Conservation (phyloP, 2,797 vertebrate species). For the Saxicola maurus region DNA sequence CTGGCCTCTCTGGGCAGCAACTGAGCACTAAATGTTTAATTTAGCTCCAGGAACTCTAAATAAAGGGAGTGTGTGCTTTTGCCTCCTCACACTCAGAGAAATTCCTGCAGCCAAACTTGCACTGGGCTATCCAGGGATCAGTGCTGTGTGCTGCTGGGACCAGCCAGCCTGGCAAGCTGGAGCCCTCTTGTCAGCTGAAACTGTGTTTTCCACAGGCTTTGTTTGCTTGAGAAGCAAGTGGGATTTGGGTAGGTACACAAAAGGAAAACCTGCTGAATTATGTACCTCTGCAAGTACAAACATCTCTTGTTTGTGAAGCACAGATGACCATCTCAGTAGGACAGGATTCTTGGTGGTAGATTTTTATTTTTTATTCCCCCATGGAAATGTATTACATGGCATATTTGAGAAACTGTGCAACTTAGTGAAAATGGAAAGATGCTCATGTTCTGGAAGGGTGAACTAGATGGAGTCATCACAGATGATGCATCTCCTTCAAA, state of each 20-base stretch:
- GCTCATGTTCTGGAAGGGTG: constrained; percentile 16
- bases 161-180: not conserved
- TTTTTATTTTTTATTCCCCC: not conserved
- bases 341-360: not conserved
- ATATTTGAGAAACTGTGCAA: not conserved
- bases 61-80: rapidly evolving
- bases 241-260: not conserved
- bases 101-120: not conserved
- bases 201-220: not conserved
- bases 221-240: rapidly evolving
- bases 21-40: not conserved
- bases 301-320: not conserved
- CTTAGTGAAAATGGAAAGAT: not conserved
- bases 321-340: not conserved
- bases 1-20: not conserved
- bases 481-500: not conserved
- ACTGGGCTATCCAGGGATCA: not conserved
- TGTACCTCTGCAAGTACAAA: not conserved
- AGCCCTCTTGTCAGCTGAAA: not conserved
- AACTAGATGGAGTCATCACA: constrained; percentile 16
- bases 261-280: not conserved
- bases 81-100: rapidly evolving
- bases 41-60: not conserved
- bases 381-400: not conserved
- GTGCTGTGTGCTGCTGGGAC: not conserved